Percentiles rank a stretch among this genome's conserved stretches.
Conservation (phyloP, 2,888 invertebrate genomes). For the Epicampocera succincta region DNA sequence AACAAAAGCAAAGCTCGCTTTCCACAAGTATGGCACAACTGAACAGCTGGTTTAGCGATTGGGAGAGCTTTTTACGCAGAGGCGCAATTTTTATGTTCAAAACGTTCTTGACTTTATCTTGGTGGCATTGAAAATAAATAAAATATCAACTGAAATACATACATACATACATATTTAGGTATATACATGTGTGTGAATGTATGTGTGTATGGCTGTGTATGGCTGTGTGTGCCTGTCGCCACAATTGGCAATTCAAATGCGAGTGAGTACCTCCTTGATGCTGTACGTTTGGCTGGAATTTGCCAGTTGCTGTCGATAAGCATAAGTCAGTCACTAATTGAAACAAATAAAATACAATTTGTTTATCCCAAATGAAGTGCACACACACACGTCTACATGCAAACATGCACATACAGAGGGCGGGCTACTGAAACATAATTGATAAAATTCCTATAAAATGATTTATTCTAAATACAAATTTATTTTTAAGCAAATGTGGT, state of each 20-base stretch:
- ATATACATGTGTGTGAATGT: no score
- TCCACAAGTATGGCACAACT: no score
- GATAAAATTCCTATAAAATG: slow-evolving; percentile 15
- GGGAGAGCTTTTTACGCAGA: background rate
- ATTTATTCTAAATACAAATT: background rate
- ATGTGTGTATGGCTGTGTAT: no score
- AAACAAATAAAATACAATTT: background rate
- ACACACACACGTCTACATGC: background rate
- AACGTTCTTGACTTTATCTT: slow-evolving; percentile 7
- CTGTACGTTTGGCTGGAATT: slow-evolving; percentile 12
- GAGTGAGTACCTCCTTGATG: slow-evolving; percentile 45
- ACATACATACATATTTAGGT: no score
- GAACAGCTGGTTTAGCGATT: no score
- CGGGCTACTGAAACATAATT: slow-evolving; percentile 3
- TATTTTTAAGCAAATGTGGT: slow-evolving; percentile 30
- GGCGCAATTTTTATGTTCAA: background rate
- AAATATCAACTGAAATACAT: slow-evolving; percentile 11
- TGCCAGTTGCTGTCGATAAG: slow-evolving; percentile 57
- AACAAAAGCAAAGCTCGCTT: no score
- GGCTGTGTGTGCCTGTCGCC: no score
- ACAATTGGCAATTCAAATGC: slow-evolving; percentile 19
- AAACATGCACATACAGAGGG: background rate
- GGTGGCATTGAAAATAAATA: slow-evolving; percentile 62
- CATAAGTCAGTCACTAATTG: slow-evolving; percentile 31
- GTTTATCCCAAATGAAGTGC: background rate